Conservation (phyloP, 2,113 vertebrate genomes). For the Cichladusa arquata region DNA sequence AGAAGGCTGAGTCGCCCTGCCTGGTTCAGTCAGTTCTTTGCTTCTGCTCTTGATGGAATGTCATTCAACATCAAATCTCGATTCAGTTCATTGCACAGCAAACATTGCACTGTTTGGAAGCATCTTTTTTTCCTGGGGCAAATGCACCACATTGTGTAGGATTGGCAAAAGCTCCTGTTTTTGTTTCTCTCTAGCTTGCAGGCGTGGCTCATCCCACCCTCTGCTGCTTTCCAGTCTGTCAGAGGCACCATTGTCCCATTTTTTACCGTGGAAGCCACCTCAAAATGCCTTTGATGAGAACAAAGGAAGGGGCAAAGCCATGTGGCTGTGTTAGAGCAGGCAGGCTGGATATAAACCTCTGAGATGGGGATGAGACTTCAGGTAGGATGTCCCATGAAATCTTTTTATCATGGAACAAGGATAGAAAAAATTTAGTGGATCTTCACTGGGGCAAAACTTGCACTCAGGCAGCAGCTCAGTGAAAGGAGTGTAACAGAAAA, state of each 20-base stretch:
- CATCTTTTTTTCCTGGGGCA: constrained; percentile 48
- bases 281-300: neutral
- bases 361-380: neutral
- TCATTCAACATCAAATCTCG: constrained; percentile 30
- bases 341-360: neutral
- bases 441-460: neutral
- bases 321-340: neutral
- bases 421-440: neutral
- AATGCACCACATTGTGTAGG: constrained; percentile 6
- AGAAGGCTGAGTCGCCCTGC: neutral
- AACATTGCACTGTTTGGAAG: neutral
- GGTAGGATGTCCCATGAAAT: neutral
- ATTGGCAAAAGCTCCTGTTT: constrained; percentile 13
- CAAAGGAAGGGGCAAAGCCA: neutral
- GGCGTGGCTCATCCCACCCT: neutral
- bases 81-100: constrained; percentile 41
- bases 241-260: neutral
- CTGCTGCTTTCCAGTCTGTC: constrained; percentile 53
- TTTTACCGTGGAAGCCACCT: neutral
- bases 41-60: constrained; percentile 5
- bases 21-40: neutral
- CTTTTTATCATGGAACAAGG: neutral
- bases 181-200: constrained; percentile 6
- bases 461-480: neutral
- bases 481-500: neutral